phyloP scores from a whole-genome alignment of 2,113 vertebrate species.

The Cinclus mexicanus region DNA sequence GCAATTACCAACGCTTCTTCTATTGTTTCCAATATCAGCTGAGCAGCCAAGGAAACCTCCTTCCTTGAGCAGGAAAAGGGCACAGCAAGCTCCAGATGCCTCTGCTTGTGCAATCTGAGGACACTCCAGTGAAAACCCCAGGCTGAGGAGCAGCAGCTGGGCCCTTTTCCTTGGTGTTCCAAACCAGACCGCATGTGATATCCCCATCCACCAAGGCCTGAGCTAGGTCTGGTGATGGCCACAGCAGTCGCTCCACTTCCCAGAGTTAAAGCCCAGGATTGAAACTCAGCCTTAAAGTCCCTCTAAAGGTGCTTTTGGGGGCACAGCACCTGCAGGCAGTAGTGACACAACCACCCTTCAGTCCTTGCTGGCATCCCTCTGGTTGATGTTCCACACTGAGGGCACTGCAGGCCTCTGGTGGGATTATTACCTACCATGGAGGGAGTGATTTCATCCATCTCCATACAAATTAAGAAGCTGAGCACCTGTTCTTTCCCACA shows the following conservation, averaged over 20 bases:
- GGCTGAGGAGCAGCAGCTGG: not conserved
- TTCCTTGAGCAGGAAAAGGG: not conserved
- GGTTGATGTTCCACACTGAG: rapidly evolving
- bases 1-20: not conserved
- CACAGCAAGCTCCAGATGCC: not conserved
- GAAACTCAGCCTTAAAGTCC: not conserved
- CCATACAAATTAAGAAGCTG: not conserved
- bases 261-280: not conserved
- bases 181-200: rapidly evolving
- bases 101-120: not conserved
- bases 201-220: rapidly evolving
- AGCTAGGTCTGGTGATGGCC: not conserved
- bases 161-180: not conserved
- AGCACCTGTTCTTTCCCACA: not conserved
- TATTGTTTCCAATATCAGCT: slow-evolving; percentile 29
- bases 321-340: not conserved
- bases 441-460: not conserved
- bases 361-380: rapidly evolving
- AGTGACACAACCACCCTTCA: not conserved
- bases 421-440: rapidly evolving
- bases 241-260: not conserved
- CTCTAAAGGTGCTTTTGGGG: not conserved
- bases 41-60: not conserved
- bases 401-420: not conserved
- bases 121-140: rapidly evolving